Evolutionary conservation across 2,797 vertebrate genomes (phyloP).

Genomic region (Myripristis murdjan): DNA sequence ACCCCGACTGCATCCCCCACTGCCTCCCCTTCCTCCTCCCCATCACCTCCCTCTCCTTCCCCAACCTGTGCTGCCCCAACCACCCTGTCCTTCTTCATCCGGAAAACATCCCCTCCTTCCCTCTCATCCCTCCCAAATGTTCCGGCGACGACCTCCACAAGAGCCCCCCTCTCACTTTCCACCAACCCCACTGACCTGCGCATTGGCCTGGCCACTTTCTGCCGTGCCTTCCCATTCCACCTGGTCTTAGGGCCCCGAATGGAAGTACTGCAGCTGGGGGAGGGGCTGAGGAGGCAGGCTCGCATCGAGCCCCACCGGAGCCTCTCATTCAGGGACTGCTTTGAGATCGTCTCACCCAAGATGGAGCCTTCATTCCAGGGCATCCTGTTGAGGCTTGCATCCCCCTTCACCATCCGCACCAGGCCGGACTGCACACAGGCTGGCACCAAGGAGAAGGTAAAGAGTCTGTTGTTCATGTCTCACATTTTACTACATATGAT

Average conservation of each 20-base stretch:
- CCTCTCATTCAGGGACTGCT: slow-evolving; percentile 94
- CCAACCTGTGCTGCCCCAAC: slow-evolving; percentile 65
- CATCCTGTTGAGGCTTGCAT: slow-evolving; percentile 93
- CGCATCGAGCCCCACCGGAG: slow-evolving; percentile 91
- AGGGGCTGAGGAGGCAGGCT: slow-evolving; percentile 93
- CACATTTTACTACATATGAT: neutral
- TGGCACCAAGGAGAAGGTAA: slow-evolving; percentile 96
- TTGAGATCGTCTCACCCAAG: slow-evolving; percentile 96
- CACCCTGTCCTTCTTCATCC: slow-evolving; percentile 87
- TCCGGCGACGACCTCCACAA: slow-evolving; percentile 82
- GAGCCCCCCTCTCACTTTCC: slow-evolving; percentile 86
- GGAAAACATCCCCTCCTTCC: slow-evolving; percentile 75
- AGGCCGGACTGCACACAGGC: slow-evolving; percentile 88
- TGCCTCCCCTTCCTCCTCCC: slow-evolving; percentile 84
- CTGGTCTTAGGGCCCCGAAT: slow-evolving; percentile 95
- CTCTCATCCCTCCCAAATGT: slow-evolving; percentile 76
- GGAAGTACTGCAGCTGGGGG: slow-evolving; percentile 95
- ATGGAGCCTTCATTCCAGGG: slow-evolving; percentile 93
- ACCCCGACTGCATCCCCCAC: slow-evolving; percentile 75
- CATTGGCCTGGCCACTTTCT: slow-evolving; percentile 96
- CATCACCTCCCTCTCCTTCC: slow-evolving; percentile 81
- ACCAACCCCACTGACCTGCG: slow-evolving; percentile 91
- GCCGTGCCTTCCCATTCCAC: slow-evolving; percentile 97
- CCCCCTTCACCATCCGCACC: slow-evolving; percentile 96
- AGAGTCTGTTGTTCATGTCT: neutral